These are phyloP conservation scores for Microctonus brassicae DNA, from an alignment of 2,888 invertebrate genomes.

Conservation along the genomic window DNA sequence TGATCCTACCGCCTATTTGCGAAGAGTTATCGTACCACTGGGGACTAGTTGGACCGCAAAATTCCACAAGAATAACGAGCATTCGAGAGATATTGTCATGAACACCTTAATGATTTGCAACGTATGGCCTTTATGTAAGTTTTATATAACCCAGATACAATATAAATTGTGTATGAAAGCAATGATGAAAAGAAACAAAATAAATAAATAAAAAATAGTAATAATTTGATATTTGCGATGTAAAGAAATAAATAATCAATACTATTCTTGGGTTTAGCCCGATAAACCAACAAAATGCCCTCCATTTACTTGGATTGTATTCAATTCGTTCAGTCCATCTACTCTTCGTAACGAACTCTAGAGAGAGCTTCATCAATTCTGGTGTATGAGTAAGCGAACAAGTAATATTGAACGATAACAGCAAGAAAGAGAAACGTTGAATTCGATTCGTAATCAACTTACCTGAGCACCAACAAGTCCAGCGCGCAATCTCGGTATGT, in stretches of 20 bases:
- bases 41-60: not conserved
- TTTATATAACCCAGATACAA: not conserved
- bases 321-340: not conserved
- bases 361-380: not conserved
- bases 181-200: too few species aligned
- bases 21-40: slow-evolving; percentile 24
- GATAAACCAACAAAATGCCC: not conserved
- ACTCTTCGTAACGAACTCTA: not conserved
- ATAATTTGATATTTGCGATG: not conserved
- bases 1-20: slow-evolving; percentile 22
- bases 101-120: not conserved
- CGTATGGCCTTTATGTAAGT: not conserved
- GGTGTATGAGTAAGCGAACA: not conserved
- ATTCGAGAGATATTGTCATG: not conserved
- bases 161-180: not conserved
- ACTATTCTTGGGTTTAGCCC: not conserved
- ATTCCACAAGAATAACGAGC: not conserved
- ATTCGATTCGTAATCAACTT: slow-evolving; percentile 44
- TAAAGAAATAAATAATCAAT: not conserved
- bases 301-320: not conserved
- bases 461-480: slow-evolving; percentile 91
- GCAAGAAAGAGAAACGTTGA: slow-evolving; percentile 11
- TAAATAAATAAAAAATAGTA: not conserved
- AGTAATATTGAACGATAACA: not conserved
- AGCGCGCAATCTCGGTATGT: slow-evolving; percentile 85